Percentiles rank a stretch among this genome's conserved stretches.
phyloP scores from a whole-genome alignment of 2,888 invertebrate species.

The Drosophila peninsularis region DNA sequence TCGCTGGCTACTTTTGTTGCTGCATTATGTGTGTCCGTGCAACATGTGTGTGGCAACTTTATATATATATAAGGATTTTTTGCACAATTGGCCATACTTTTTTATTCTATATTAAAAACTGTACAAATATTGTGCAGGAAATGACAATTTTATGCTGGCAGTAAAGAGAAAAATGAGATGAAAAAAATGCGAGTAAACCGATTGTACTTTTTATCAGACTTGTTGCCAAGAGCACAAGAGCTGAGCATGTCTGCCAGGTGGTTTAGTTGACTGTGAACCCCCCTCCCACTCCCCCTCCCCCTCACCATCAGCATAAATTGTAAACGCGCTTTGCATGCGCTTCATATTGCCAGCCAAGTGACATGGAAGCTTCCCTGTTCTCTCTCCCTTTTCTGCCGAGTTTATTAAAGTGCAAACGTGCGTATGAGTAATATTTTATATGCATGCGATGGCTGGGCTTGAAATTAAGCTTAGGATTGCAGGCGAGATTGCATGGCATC shows the following conservation, averaged over 20 bases:
- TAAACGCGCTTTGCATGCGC: constrained; percentile 40
- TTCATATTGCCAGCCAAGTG: constrained; percentile 43
- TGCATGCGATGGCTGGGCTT: constrained; percentile 23
- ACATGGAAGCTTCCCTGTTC: constrained; percentile 25
- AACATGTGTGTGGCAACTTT: constrained; percentile 23
- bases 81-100: constrained; percentile 17
- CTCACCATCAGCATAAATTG: constrained; percentile 16
- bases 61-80: not conserved
- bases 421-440: constrained; percentile 55
- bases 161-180: constrained; percentile 6
- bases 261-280: constrained; percentile 31
- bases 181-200: not conserved
- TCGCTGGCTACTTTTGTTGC: constrained; percentile 27
- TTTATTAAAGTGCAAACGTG: constrained; percentile 61
- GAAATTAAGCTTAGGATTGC: constrained; percentile 42
- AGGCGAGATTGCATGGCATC: constrained; percentile 27
- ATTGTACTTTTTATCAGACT: constrained; percentile 32
- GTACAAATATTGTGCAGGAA: constrained; percentile 24
- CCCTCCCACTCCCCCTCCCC: not conserved
- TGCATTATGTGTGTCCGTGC: constrained; percentile 36
- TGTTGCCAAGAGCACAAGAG: constrained; percentile 20
- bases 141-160: constrained; percentile 23
- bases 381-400: not conserved
- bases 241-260: constrained; percentile 23
- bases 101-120: constrained; percentile 16